Evolutionary conservation across 2,113 vertebrate species (phyloP).

Genomic region (Hypocryptadius cinnamomeus): DNA sequence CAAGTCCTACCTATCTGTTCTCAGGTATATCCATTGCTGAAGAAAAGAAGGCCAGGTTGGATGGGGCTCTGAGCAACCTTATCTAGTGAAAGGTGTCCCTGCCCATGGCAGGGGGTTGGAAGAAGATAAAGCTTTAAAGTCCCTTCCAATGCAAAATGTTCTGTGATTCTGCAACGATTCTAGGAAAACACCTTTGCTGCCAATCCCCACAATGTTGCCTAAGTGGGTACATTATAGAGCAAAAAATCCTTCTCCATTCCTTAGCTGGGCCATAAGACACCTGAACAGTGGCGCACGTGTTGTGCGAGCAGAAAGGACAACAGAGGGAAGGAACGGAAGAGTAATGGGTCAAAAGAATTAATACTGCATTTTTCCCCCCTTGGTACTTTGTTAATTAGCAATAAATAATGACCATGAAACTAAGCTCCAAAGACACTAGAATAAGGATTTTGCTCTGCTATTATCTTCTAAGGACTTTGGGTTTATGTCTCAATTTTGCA

Average conservation of each 20-base stretch:
- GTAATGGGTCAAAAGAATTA: not conserved
- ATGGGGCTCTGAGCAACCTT: not conserved
- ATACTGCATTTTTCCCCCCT: not conserved
- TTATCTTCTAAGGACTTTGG: not conserved
- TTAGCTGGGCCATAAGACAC: not conserved
- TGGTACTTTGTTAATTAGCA: not conserved
- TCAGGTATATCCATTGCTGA: not conserved
- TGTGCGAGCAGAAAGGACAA: not conserved
- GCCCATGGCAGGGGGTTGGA: not conserved
- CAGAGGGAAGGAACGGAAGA: not conserved
- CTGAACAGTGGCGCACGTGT: rapidly evolving
- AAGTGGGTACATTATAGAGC: not conserved
- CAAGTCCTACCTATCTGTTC: not conserved
- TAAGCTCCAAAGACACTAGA: not conserved
- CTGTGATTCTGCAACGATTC: not conserved
- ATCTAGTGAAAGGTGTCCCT: not conserved
- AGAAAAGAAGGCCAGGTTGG: not conserved
- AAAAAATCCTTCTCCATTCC: not conserved
- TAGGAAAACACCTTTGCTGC: not conserved
- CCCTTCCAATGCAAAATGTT: not conserved
- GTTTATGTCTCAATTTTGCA: not conserved
- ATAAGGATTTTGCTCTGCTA: not conserved
- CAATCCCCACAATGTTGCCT: not conserved
- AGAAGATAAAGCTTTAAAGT: not conserved
- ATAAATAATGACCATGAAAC: not conserved